Base-by-base conservation (phyloP, 1,140 invertebrate species). In the Mycetomoellerius zeteki region DNA sequence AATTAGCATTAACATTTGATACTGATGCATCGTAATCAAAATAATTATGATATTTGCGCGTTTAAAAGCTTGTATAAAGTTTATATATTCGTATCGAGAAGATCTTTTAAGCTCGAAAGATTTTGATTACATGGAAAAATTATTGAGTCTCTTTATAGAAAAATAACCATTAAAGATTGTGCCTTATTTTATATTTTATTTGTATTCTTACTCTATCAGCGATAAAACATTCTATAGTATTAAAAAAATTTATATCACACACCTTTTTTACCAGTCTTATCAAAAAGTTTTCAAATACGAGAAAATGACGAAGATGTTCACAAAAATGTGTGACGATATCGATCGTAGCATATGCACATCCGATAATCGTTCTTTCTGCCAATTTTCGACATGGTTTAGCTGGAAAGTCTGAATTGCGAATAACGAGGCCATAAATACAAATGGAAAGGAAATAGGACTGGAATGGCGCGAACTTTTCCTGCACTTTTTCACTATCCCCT, bases 381-480 rank as follows among this genome's bases (percentile, higher is more conserved):
- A 90, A 90, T 90, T 90, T 90, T 88, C 89, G 52, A 81, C 77
- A 86, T 84, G 60, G 77, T 33, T 67, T 85, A 62, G 65, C 56
- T 58, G 8, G 43, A 85, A 88, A 85, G 81, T 84, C 67, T 81
- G 81, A 78, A 77, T 76, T 60, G 47, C 60, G 65, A 81, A 85
- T 65, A 86, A 88, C 75, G 62, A 69, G 77, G 87, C 86, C 91
- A 90, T 93, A 91, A 93, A 93, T 93, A 93, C 91, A 91, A 93
- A 93, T 93, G 91, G 89, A 93, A 92, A 91, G 89, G 90, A 92
- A 93, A 93, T 91, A 86, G 86, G 84, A 67, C 80, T 78, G 62
- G 85, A 72, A 77, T 67, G 77, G 73, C 50, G 71, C 21, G 47
- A 90, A 88, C 72, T 81, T 90, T 88, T 86, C 85, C 76, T 84